These are phyloP conservation scores for Pelosia muscerda DNA, from an alignment of 2,888 invertebrate genomes.

Conservation along the genomic window DNA sequence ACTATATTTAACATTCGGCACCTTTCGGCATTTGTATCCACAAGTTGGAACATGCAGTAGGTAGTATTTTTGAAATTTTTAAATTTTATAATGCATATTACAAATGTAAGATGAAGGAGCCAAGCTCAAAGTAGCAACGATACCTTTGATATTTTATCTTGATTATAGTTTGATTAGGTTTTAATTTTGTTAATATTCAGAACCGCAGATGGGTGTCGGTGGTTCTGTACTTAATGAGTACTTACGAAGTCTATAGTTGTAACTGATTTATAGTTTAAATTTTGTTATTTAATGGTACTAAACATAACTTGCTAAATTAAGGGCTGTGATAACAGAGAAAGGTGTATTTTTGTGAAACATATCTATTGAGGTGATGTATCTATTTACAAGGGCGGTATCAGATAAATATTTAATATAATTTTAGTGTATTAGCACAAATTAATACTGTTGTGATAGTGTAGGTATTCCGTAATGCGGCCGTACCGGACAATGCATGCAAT, in stretches of 20 bases:
- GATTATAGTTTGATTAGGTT: slow-evolving; percentile 47
- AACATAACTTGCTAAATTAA: slow-evolving; percentile 68
- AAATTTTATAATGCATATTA: slow-evolving; percentile 43
- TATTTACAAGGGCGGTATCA: slow-evolving; percentile 53
- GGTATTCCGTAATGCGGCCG: slow-evolving; percentile 44
- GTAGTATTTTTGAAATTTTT: slow-evolving; percentile 40
- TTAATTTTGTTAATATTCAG: slow-evolving; percentile 54
- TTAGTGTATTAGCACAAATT: slow-evolving; percentile 37
- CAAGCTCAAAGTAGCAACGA: slow-evolving; percentile 52
- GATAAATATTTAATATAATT: slow-evolving; percentile 45
- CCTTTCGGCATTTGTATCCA: slow-evolving; percentile 38
- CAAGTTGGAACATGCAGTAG: slow-evolving; percentile 40
- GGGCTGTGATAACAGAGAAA: slow-evolving; percentile 81
- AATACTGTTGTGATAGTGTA: slow-evolving; percentile 29
- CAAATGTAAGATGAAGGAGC: slow-evolving; percentile 45
- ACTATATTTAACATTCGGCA: slow-evolving; percentile 26
- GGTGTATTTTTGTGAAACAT: slow-evolving; percentile 72
- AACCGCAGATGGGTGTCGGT: slow-evolving; percentile 27
- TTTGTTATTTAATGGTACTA: slow-evolving; percentile 75
- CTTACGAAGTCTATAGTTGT: slow-evolving; percentile 66
- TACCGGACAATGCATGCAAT: slow-evolving; percentile 23
- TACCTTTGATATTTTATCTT: slow-evolving; percentile 50
- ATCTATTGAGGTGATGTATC: slow-evolving; percentile 62
- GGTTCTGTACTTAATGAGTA: slow-evolving; percentile 60
- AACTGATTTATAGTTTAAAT: slow-evolving; percentile 73